Percentiles rank a stretch among this genome's conserved stretches.
phyloP scores from a whole-genome alignment of 2,888 invertebrate genomes.

The Drosophila colorata region DNA sequence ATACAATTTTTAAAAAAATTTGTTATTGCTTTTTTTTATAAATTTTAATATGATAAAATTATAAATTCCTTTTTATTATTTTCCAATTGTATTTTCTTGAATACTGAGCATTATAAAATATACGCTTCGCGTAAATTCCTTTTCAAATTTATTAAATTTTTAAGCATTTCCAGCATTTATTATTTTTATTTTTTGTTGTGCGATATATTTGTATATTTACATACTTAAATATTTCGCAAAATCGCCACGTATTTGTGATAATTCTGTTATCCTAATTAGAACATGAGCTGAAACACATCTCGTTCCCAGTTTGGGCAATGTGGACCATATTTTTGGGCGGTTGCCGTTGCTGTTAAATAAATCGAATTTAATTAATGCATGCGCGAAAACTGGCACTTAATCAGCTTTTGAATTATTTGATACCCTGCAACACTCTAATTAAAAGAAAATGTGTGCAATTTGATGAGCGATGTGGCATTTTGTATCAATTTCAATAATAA shows the following conservation, averaged over 20 bases:
- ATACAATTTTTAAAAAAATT: too few relatives aligned
- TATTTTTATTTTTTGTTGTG: too few relatives aligned
- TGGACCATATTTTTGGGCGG: conserved; percentile 2
- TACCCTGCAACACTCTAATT: conserved; percentile 16
- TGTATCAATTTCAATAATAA: background rate
- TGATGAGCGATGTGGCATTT: background rate
- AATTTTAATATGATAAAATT: too few relatives aligned
- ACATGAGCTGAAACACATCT: background rate
- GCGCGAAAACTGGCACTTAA: conserved; percentile 69
- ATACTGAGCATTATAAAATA: too few relatives aligned
- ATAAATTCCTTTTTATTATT: too few relatives aligned
- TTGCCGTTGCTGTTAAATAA: conserved; percentile 44
- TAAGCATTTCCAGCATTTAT: too few relatives aligned
- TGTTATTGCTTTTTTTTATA: too few relatives aligned
- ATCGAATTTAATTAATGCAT: conserved; percentile 63
- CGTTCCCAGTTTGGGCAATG: background rate
- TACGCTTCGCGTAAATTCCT: too few relatives aligned
- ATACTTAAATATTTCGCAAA: too few relatives aligned
- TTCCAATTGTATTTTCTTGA: too few relatives aligned
- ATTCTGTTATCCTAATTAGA: background rate
- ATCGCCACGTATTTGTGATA: background rate
- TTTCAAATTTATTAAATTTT: too few relatives aligned
- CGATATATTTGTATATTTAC: too few relatives aligned
- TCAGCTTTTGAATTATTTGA: conserved; percentile 68
- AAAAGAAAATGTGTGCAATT: background rate